Evolutionary conservation across 2,113 vertebrate genomes (phyloP).

Genomic region (Lepidothrix coronata): DNA sequence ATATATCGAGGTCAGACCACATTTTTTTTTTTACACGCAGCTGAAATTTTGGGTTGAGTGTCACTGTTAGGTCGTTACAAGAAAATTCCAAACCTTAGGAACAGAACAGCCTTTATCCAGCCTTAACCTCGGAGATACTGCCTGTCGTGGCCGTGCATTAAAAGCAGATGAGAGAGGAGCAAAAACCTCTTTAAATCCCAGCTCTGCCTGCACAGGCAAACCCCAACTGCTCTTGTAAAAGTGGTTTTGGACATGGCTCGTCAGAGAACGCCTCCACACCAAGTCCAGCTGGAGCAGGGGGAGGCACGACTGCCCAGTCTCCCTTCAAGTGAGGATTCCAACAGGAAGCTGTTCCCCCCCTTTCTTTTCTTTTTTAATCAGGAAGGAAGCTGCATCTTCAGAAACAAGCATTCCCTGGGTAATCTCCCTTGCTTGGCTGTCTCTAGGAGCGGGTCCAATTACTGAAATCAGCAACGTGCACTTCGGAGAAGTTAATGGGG

Average conservation of each 20-base stretch:
- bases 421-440: background rate
- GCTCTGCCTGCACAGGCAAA: background rate
- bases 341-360: constrained; percentile 7
- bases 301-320: background rate
- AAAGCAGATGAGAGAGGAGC: background rate
- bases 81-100: background rate
- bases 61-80: background rate
- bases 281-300: background rate
- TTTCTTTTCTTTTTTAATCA: background rate
- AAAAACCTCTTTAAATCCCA: constrained; percentile 7
- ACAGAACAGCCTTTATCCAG: constrained; percentile 5
- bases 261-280: background rate
- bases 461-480: background rate
- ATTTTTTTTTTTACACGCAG: background rate
- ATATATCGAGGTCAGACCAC: background rate
- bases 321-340: background rate
- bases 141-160: background rate
- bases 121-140: background rate
- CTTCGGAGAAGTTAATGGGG: background rate
- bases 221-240: background rate
- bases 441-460: background rate
- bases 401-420: constrained; percentile 17
- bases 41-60: background rate
- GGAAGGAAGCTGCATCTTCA: constrained; percentile 50
- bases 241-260: background rate